These are phyloP conservation scores for Aphrophora alni DNA, from an alignment of 2,888 invertebrate species.

Conservation along the genomic window DNA sequence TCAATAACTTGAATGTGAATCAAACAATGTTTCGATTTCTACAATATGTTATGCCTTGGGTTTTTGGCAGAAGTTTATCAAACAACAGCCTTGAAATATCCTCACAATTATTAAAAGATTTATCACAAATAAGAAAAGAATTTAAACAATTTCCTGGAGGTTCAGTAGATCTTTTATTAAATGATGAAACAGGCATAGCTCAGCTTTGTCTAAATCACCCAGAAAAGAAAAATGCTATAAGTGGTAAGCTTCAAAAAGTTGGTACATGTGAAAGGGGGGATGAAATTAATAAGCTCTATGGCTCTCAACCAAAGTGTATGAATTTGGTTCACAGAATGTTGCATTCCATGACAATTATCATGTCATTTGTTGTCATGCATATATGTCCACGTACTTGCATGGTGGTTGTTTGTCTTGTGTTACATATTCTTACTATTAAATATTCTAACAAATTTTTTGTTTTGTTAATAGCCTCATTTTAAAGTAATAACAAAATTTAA, in stretches of 20 bases:
- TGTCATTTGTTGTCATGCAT: no score
- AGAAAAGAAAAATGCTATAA: slow-evolving; percentile 23
- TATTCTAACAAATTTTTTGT: no score
- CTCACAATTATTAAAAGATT: not conserved
- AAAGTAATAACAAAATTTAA: no score
- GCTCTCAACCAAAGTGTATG: no score
- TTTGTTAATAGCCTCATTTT: no score
- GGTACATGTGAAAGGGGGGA: no score
- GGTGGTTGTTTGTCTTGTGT: no score
- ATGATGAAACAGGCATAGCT: not conserved
- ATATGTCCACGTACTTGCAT: no score
- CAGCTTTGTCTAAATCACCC: not conserved
- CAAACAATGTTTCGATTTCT: not conserved
- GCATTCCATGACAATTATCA: not conserved
- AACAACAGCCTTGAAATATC: not conserved
- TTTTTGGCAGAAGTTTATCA: not conserved
- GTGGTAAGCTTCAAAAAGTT: not conserved
- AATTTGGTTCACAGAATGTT: no score
- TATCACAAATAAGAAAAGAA: not conserved
- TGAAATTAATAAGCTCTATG: no score
- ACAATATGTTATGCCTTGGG: not conserved
- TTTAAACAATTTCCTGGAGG: not conserved
- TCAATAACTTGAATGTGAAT: not conserved
- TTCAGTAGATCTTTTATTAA: not conserved
- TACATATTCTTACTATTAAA: no score